Evolutionary conservation across 2,797 vertebrate species (phyloP), one percentile per base, ranked within the genome.

Genomic region (Mycteria americana): DNA sequence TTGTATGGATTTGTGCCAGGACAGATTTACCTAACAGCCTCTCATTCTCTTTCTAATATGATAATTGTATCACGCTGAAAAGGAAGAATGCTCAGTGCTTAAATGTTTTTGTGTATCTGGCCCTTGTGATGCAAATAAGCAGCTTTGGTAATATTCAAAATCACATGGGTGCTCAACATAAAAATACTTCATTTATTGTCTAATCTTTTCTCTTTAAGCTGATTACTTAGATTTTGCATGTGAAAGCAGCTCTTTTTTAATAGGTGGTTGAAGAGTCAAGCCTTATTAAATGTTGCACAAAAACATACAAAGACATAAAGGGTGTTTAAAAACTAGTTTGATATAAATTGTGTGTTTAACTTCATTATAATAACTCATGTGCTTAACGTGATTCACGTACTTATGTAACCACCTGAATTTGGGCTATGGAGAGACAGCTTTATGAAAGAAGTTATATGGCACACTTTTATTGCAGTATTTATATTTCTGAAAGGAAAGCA

Each of bases 41-140:
- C 60, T 95, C 74, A 39, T 89, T 91, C 65, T 56, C 18, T 82
- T 91, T 87, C 85, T 93, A 92, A 92, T 87, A 54, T 50, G 54
- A 93, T 93, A 95, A 88, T 93, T 92, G 35, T 73, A 57, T 93
- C 74, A 17, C 23, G 41, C 67, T 80, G 75, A 89, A 82, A 95
- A 82, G 24, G 25, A 95, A 89, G 67, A 81, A 57, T 86, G 79
- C 30, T 41, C 59, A 14, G 41, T 50, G 60, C 51, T 95, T 74
- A 85, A 91, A 86, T 48, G 24, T 28, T 86, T 84, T 87, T 87
- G 67, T 93, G 59, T 92, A 33, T 85, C 86, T 93, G 62, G 43
- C 67, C 43, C 39, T 88, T 92, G 78, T 88, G 91, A 95, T 95
- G 77, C 74, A 95, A 94, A 95, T 93, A 93, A 89, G 63, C 77